Evolutionary conservation across 1,140 invertebrate species (phyloP).

Genomic region (Lutraria rhynchaena): DNA sequence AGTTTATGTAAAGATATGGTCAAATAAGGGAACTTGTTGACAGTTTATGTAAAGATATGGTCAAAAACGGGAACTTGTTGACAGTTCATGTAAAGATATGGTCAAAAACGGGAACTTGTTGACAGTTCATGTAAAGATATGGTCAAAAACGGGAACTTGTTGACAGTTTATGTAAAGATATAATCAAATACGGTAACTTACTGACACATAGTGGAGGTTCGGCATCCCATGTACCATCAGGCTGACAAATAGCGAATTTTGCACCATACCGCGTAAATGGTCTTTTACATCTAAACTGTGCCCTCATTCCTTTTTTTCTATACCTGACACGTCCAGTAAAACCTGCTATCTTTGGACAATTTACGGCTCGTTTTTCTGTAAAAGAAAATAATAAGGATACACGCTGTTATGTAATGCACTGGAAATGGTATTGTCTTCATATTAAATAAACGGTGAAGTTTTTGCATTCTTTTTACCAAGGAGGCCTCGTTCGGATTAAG

Average conservation of each 20-base stretch:
- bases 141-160: too few relatives aligned
- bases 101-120: too few relatives aligned
- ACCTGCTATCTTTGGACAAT: constrained; percentile 13
- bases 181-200: not conserved
- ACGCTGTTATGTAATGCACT: constrained; percentile 2
- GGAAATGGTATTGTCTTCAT: not conserved
- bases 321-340: constrained; percentile 36
- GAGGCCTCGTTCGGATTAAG: not conserved
- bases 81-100: too few relatives aligned
- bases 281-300: constrained; percentile 14
- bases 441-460: not conserved
- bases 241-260: not conserved
- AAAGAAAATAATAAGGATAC: not conserved
- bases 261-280: constrained; percentile 2
- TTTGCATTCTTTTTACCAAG: not conserved
- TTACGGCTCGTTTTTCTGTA: constrained; percentile 13
- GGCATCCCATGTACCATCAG: constrained; percentile 41
- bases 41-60: too few relatives aligned
- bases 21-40: too few relatives aligned
- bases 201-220: constrained; percentile 40
- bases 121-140: too few relatives aligned
- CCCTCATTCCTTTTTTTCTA: constrained; percentile 19
- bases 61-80: too few relatives aligned
- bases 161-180: too few relatives aligned
- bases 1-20: too few relatives aligned